Conservation (phyloP, 2,113 vertebrate species). For the Malurus elegans region DNA sequence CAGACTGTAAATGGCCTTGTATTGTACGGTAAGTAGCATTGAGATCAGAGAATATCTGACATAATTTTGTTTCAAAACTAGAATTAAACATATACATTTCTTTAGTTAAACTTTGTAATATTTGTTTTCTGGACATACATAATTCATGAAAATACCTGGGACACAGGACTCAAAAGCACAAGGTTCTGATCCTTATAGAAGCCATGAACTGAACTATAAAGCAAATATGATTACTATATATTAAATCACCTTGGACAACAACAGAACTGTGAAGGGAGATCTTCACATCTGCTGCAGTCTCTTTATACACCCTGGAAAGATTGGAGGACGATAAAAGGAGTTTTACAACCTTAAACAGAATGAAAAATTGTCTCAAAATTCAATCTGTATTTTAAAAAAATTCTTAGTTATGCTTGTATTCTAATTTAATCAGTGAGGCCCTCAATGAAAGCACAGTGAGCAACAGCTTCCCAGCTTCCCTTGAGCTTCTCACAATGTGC, state of each 20-base stretch:
- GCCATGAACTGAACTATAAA: constrained; percentile 41
- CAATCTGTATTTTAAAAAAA: background rate
- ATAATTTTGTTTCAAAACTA: constrained; percentile 97
- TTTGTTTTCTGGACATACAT: constrained; percentile 13
- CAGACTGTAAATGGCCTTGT: constrained; percentile 97
- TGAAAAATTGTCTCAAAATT: background rate
- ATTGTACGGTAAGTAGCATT: constrained; percentile 96
- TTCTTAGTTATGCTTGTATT: background rate
- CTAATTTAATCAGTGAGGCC: background rate
- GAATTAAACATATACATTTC: constrained; percentile 68
- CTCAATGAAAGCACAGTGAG: background rate
- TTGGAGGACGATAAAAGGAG: constrained; percentile 6
- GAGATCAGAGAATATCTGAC: constrained; percentile 97
- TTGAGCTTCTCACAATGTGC: background rate
- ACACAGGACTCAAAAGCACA: constrained; percentile 44
- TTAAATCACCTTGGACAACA: constrained; percentile 45
- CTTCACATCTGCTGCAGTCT: constrained; percentile 55
- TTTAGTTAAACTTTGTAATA: constrained; percentile 49
- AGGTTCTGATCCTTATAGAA: constrained; percentile 8
- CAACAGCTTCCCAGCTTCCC: background rate
- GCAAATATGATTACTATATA: background rate
- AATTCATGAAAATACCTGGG: constrained; percentile 36
- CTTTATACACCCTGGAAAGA: constrained; percentile 37
- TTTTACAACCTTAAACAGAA: background rate
- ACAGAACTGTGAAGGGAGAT: constrained; percentile 52